These are phyloP conservation scores for Grus americana DNA, from an alignment of 2,113 vertebrate genomes.

Conservation along the genomic window DNA sequence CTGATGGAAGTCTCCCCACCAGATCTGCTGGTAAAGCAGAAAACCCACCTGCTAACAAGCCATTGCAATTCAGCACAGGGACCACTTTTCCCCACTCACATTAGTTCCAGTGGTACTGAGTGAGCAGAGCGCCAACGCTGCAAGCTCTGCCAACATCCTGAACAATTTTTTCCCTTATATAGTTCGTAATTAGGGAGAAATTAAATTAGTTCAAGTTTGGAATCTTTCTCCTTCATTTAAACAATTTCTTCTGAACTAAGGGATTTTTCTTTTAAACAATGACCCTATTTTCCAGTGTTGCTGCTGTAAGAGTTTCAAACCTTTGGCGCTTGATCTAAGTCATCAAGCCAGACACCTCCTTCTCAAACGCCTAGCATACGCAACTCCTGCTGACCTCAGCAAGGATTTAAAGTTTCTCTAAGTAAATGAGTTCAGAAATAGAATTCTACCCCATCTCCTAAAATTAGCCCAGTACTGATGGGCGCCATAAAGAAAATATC, in stretches of 20 bases:
- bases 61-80: constrained; percentile 1
- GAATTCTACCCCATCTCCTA: not conserved
- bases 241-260: not conserved
- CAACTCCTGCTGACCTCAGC: constrained; percentile 33
- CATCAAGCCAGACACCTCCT: constrained; percentile 24
- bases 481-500: not conserved
- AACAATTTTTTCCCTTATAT: not conserved
- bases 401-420: not conserved
- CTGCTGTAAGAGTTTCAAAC: constrained; percentile 1
- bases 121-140: not conserved
- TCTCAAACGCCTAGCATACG: not conserved
- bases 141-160: constrained; percentile 18
- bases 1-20: not conserved
- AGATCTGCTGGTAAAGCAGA: not conserved
- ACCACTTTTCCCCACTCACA: not conserved
- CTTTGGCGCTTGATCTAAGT: not conserved
- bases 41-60: not conserved
- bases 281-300: constrained; percentile 12
- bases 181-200: constrained; percentile 20
- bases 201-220: not conserved
- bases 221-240: not conserved
- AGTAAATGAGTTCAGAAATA: constrained; percentile 22
- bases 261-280: constrained; percentile 16
- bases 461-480: not conserved
- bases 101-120: constrained; percentile 15